Evolutionary conservation across 2,888 invertebrate species (phyloP).

Genomic region (Ormyrus pomaceus): DNA sequence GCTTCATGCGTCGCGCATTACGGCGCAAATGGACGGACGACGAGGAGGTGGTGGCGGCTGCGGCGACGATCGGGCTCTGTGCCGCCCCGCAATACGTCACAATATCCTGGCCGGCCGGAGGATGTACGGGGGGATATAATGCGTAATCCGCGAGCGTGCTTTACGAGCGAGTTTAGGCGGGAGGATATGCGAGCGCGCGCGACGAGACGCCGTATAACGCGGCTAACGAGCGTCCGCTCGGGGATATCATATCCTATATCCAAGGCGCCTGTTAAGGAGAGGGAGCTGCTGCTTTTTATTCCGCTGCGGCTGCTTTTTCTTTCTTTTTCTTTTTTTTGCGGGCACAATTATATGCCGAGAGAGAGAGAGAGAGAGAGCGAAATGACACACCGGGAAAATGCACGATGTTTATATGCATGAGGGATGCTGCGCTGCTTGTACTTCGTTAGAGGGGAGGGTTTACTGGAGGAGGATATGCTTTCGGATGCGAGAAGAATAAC

Average conservation of each 20-base stretch:
- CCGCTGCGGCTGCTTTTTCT: too few species aligned
- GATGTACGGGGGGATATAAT: constrained; percentile 40
- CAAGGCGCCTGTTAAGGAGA: constrained; percentile 36
- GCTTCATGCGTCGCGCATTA: too few species aligned
- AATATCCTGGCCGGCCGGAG: constrained; percentile 11
- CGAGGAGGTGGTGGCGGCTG: too few species aligned
- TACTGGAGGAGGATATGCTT: neutral
- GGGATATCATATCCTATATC: neutral
- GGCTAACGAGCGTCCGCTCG: constrained; percentile 34
- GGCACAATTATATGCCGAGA: too few species aligned
- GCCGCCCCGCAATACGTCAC: constrained; percentile 36
- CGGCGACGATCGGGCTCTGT: neutral
- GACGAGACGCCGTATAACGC: constrained; percentile 15
- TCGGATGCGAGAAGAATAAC: neutral
- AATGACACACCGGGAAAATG: too few species aligned
- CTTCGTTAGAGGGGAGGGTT: too few species aligned
- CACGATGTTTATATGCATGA: too few species aligned
- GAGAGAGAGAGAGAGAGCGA: too few species aligned
- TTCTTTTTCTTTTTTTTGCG: too few species aligned
- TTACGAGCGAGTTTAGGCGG: constrained; percentile 39
- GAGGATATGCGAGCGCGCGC: neutral
- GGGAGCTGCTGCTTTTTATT: neutral
- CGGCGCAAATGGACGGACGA: too few species aligned
- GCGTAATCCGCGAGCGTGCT: constrained; percentile 48
- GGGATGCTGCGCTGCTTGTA: too few species aligned